Evolutionary conservation across 2,888 invertebrate species (phyloP).

Genomic region (Morpho helenor): DNA sequence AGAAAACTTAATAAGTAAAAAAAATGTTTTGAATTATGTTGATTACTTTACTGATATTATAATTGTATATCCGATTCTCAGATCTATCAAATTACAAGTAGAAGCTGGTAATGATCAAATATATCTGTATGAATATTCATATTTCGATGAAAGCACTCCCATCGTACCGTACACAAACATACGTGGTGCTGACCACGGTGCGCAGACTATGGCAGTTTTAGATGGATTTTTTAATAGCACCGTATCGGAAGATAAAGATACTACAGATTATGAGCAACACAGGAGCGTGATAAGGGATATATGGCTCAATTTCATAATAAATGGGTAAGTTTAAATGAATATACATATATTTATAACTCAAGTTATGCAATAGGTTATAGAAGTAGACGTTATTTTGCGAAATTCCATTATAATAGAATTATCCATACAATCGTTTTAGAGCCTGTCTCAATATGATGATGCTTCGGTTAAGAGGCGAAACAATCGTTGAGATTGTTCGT

Average conservation of each 20-base stretch:
- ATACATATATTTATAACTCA: neutral
- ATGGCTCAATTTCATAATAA: conserved; percentile 27
- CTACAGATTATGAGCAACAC: conserved; percentile 32
- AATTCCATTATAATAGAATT: neutral
- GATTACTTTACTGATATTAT: conserved; percentile 49
- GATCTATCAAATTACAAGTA: conserved; percentile 34
- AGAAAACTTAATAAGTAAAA: conserved; percentile 26
- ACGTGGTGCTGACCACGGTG: conserved; percentile 40
- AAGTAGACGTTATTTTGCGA: no score
- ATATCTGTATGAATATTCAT: conserved; percentile 43
- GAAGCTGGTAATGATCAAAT: conserved; percentile 36
- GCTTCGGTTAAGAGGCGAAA: no score
- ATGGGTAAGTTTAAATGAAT: conserved; percentile 14
- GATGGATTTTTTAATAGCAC: conserved; percentile 14
- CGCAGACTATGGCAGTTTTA: conserved; percentile 34
- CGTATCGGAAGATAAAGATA: conserved; percentile 30
- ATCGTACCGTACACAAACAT: conserved; percentile 34
- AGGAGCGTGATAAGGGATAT: conserved; percentile 32
- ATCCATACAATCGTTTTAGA: no score
- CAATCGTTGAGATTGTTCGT: no score
- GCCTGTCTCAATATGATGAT: neutral
- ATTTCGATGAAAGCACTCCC: conserved; percentile 34
- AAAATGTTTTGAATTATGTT: conserved; percentile 15
- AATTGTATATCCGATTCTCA: conserved; percentile 37
- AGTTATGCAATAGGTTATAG: no score